These are phyloP conservation scores for Bos javanicus DNA, from an alignment of 2,113 vertebrate genomes.

Conservation along the genomic window DNA sequence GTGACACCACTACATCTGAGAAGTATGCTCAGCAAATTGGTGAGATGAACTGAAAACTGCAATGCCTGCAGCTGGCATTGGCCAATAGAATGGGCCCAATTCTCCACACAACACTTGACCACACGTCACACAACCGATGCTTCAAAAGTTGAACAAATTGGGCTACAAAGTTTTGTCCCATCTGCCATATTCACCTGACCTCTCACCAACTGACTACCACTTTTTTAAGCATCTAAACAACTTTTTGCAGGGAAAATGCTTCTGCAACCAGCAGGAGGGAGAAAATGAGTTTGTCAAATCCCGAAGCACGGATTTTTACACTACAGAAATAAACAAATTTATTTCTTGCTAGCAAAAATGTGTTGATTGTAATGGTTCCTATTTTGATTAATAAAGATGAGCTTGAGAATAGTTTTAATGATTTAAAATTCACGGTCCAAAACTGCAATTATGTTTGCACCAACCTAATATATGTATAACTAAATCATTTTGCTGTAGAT, in stretches of 20 bases:
- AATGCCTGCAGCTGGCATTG: not conserved
- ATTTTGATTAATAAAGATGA: not conserved
- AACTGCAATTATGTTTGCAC: not conserved
- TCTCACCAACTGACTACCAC: not conserved
- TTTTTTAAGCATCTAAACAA: not conserved
- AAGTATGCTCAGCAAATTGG: not conserved
- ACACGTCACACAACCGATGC: not conserved
- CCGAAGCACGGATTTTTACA: accelerated
- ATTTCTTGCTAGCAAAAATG: not conserved
- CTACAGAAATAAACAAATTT: not conserved
- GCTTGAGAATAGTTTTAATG: not conserved
- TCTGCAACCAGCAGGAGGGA: not conserved
- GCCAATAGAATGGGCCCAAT: not conserved
- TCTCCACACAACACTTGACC: not conserved
- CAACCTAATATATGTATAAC: not conserved
- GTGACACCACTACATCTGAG: not conserved
- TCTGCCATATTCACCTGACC: not conserved
- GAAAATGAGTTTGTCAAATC: not conserved
- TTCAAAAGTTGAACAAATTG: not conserved
- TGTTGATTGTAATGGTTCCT: not conserved
- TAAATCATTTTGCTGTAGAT: not conserved
- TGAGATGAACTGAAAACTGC: not conserved
- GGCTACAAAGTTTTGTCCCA: not conserved
- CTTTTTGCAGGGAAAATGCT: not conserved
- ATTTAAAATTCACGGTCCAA: not conserved